A percentile compares a stretch with the other conserved stretches of the same genome.
These are phyloP conservation scores for Galendromus occidentalis DNA, from an alignment of 1,140 invertebrate species.

Conservation along the genomic window DNA sequence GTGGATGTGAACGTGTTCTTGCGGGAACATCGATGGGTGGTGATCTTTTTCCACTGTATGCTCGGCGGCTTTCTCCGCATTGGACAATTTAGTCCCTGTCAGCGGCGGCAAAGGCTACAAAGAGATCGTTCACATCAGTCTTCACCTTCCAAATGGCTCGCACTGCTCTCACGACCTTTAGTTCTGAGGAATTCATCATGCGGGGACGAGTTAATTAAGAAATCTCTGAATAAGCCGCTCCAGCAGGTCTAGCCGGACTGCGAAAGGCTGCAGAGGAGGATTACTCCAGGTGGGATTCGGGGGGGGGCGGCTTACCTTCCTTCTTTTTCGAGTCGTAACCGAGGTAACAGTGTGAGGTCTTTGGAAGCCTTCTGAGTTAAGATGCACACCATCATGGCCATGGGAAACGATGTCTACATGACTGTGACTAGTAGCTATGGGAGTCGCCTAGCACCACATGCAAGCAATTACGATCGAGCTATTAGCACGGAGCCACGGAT, in stretches of 20 bases:
- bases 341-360: background rate
- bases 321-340: background rate
- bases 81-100: background rate
- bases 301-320: background rate
- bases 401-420: background rate
- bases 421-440: no score
- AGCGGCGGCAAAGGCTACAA: background rate
- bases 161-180: no score
- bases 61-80: background rate
- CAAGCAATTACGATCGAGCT: no score
- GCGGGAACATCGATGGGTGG: background rate
- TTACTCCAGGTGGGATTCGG: no score
- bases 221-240: no score
- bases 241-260: no score
- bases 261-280: no score
- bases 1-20: constrained; percentile 1
- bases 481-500: no score
- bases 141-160: no score
- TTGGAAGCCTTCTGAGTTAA: constrained; percentile 6
- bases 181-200: no score
- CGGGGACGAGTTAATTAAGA: no score
- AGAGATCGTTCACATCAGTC: background rate
- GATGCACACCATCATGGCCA: background rate
- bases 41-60: background rate
- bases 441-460: no score